Percentiles rank a stretch among this genome's conserved stretches.
phyloP scores from a whole-genome alignment of 92 coral and sea anemone genomes.

The Porites rus region DNA sequence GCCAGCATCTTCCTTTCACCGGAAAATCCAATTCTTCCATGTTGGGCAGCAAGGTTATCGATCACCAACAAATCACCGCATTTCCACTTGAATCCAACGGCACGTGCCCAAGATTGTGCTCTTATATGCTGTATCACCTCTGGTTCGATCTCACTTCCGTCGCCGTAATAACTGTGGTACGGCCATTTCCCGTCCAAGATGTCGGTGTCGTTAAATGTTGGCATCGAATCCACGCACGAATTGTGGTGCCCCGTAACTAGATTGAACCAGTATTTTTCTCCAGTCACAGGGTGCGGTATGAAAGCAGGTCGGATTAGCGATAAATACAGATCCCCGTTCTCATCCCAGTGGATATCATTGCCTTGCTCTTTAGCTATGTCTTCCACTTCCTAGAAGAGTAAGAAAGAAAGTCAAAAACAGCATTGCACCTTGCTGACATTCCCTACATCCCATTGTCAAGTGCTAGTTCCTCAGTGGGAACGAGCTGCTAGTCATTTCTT shows the following conservation, averaged over 20 bases:
- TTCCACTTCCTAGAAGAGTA: constrained; percentile 4
- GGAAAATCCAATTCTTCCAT: constrained; percentile 50
- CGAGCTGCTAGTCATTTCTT: too few species aligned
- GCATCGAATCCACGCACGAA: not conserved
- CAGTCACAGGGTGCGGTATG: not conserved
- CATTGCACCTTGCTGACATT: too few species aligned
- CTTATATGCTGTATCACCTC: constrained; percentile 66
- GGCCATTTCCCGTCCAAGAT: not conserved
- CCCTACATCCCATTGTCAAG: too few species aligned
- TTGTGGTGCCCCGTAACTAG: not conserved
- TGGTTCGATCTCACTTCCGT: constrained; percentile 62
- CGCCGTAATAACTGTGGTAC: constrained; percentile 63
- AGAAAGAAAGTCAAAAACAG: not conserved
- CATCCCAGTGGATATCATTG: not conserved
- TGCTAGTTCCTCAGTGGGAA: too few species aligned
- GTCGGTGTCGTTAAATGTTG: not conserved
- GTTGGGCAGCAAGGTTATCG: constrained; percentile 57
- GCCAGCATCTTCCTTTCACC: constrained; percentile 56
- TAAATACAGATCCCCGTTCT: constrained; percentile 1
- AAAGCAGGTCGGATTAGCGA: not conserved
- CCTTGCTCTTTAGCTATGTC: not conserved
- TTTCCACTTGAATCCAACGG: constrained; percentile 71
- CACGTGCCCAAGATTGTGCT: constrained; percentile 49
- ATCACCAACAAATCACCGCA: constrained; percentile 57
- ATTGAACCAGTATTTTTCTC: not conserved